Percentiles rank a stretch among this genome's conserved stretches.
These are phyloP conservation scores for Globodera rostochiensis DNA, from an alignment of 1,140 invertebrate genomes.

Conservation along the genomic window DNA sequence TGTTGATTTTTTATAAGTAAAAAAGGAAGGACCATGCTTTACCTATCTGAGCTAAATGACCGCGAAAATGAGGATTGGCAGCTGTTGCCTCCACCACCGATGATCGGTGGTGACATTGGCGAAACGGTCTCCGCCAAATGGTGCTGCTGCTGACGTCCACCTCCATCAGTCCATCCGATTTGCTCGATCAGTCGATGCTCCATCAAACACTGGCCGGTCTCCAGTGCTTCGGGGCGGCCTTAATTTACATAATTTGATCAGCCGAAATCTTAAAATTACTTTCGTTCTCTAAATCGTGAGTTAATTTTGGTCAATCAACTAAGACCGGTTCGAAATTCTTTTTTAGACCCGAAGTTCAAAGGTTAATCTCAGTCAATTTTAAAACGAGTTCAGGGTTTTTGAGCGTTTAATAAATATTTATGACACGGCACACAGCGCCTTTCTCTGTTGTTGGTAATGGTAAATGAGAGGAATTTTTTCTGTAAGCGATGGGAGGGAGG, in stretches of 20 bases:
- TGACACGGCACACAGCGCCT: too few species aligned
- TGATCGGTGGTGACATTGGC: neutral
- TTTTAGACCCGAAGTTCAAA: too few species aligned
- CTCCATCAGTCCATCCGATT: neutral
- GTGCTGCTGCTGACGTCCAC: neutral
- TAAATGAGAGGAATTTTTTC: neutral
- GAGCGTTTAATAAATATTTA: too few species aligned
- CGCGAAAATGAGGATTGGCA: constrained; percentile 3
- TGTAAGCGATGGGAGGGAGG: neutral
- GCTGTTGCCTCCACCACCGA: neutral
- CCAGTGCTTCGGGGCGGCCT: neutral
- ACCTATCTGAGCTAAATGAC: constrained; percentile 13
- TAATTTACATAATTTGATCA: too few species aligned
- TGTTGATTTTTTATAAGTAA: neutral
- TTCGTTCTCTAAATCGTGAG: too few species aligned
- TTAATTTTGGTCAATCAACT: too few species aligned
- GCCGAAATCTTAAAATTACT: too few species aligned
- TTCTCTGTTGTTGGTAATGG: too few species aligned
- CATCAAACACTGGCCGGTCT: constrained; percentile 14
- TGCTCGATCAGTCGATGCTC: constrained; percentile 8
- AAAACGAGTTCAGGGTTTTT: too few species aligned
- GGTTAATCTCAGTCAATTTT: too few species aligned
- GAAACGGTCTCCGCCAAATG: neutral
- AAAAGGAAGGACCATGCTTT: neutral
- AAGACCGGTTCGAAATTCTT: too few species aligned